phyloP scores from a whole-genome alignment of 2,797 vertebrate species.

The Champsocephalus gunnari region DNA sequence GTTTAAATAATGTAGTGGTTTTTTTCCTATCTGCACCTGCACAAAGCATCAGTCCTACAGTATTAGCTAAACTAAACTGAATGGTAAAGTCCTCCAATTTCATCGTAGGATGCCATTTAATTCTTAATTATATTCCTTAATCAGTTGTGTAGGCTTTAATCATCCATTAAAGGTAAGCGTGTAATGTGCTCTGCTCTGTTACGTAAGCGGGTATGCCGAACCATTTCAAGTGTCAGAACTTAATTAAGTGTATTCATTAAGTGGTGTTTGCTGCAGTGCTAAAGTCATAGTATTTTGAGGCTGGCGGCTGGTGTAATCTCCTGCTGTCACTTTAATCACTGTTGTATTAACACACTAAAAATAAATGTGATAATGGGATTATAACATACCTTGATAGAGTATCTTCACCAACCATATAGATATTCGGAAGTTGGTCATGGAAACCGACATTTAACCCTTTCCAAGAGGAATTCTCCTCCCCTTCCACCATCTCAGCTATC shows the following conservation, averaged over 20 bases:
- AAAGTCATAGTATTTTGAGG: neutral
- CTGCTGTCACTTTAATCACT: neutral
- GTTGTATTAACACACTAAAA: neutral
- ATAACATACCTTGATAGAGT: neutral
- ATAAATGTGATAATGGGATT: neutral
- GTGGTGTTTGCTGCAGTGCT: neutral
- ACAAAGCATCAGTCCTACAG: neutral
- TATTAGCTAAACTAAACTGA: neutral
- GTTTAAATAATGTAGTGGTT: neutral
- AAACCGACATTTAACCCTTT: neutral
- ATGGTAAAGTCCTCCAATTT: neutral
- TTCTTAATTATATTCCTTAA: neutral
- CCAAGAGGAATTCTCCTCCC: neutral
- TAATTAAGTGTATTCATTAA: neutral
- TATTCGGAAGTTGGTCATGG: neutral
- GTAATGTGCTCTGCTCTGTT: neutral
- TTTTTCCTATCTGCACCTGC: neutral
- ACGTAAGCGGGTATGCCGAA: neutral
- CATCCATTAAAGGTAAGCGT: neutral
- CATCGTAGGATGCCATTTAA: neutral
- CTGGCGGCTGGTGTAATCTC: neutral
- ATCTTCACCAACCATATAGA: neutral
- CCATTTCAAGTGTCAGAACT: neutral
- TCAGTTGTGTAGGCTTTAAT: neutral
- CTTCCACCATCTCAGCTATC: no score